Evolutionary conservation across 2,888 invertebrate species (phyloP).

Genomic region (Lapara coniferarum): DNA sequence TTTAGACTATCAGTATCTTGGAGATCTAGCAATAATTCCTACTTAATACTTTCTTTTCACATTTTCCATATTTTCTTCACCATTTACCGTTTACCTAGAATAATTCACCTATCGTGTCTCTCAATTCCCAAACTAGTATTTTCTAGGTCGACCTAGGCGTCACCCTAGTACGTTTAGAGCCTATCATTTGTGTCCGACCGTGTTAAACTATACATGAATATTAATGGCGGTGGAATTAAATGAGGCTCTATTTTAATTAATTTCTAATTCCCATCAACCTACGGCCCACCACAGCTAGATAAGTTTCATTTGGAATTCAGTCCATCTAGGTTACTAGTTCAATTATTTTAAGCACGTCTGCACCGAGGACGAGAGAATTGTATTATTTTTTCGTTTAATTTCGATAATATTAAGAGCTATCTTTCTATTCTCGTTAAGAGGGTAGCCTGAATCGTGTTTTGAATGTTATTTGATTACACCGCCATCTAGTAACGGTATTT

Average conservation of each 20-base stretch:
- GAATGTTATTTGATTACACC: neutral
- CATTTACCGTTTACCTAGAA: no score
- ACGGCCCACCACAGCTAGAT: neutral
- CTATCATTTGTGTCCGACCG: neutral
- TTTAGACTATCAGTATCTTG: no score
- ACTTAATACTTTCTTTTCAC: no score
- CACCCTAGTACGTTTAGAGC: neutral
- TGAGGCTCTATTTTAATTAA: constrained; percentile 1
- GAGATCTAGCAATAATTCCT: no score
- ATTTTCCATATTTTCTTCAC: no score
- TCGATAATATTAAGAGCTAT: neutral
- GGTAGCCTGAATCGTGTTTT: neutral
- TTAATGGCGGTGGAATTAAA: neutral
- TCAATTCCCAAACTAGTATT: neutral
- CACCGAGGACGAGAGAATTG: neutral
- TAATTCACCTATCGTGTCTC: neutral
- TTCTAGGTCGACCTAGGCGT: neutral
- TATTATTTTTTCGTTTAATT: neutral
- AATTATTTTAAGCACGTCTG: neutral
- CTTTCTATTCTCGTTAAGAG: neutral
- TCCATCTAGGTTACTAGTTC: constrained; percentile 5
- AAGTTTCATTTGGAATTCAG: neutral
- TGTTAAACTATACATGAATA: neutral
- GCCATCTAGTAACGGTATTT: neutral
- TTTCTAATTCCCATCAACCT: neutral